A percentile compares a stretch with the other conserved stretches of the same genome.
Evolutionary conservation across 2,113 vertebrate species (phyloP).

Genomic region (Pluvialis apricaria): DNA sequence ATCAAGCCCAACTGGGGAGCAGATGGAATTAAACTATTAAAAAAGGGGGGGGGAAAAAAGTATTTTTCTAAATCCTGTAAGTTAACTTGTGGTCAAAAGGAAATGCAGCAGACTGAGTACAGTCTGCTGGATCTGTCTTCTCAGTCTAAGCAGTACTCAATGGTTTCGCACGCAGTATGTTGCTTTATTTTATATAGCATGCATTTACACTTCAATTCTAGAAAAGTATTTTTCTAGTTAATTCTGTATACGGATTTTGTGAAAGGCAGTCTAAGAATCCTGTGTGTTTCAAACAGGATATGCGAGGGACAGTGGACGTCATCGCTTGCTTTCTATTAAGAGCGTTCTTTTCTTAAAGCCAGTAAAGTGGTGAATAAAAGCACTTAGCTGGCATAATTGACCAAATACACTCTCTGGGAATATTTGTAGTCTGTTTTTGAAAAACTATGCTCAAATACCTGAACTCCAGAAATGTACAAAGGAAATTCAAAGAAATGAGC

Average conservation of each 20-base stretch:
- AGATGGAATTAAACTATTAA: neutral
- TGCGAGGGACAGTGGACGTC: neutral
- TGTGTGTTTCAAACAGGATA: neutral
- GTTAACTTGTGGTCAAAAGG: neutral
- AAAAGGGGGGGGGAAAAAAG: neutral
- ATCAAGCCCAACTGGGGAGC: neutral
- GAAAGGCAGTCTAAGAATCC: neutral
- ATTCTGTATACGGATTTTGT: neutral
- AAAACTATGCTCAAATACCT: neutral
- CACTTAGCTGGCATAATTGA: neutral
- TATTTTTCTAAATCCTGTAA: neutral
- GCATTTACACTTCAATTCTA: neutral
- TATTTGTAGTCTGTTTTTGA: neutral
- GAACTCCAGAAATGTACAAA: neutral
- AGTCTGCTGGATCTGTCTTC: neutral
- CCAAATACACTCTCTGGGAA: neutral
- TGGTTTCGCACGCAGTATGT: neutral
- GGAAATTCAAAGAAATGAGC: fast-evolving
- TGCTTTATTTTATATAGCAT: neutral
- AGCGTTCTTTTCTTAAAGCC: neutral
- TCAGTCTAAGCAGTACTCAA: neutral
- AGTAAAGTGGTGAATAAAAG: neutral
- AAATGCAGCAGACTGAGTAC: neutral
- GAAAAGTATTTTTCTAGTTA: neutral
- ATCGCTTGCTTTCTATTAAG: neutral